Conservation (phyloP, 2,888 invertebrate genomes). For the Pimpla rufipes region DNA sequence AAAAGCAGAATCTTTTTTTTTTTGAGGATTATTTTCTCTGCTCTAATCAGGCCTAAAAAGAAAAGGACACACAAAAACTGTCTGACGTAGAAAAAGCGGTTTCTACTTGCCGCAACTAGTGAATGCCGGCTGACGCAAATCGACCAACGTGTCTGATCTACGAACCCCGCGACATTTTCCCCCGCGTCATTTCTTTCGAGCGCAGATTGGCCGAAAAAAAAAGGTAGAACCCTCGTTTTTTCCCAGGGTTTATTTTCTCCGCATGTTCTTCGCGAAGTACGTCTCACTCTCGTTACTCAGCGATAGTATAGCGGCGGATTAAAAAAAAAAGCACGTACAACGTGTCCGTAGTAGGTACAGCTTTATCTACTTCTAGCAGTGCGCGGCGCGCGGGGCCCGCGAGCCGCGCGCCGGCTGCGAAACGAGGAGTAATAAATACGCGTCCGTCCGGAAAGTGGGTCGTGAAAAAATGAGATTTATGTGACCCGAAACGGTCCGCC, state of each 20-base stretch:
- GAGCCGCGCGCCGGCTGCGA: conserved; percentile 65
- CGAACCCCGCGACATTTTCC: no score
- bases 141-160: no score
- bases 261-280: conserved; percentile 18
- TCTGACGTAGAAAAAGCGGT: no score
- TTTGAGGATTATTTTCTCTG: no score
- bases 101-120: no score
- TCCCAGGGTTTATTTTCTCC: neutral
- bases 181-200: neutral
- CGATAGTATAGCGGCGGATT: neutral
- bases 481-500: conserved; percentile 68
- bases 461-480: conserved; percentile 76
- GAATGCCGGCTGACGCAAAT: no score
- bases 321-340: conserved; percentile 40
- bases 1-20: no score
- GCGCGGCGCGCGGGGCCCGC: no score
- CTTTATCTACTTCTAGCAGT: conserved; percentile 49
- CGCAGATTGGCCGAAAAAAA: neutral
- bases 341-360: conserved; percentile 37
- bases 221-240: neutral
- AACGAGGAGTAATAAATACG: conserved; percentile 74
- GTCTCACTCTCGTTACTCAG: conserved; percentile 38
- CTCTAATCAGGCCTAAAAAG: no score
- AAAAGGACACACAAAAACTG: no score
- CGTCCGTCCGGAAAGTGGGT: conserved; percentile 74